phyloP scores from a whole-genome alignment of 2,113 vertebrate species.

The Neolamprologus kungweensis region DNA sequence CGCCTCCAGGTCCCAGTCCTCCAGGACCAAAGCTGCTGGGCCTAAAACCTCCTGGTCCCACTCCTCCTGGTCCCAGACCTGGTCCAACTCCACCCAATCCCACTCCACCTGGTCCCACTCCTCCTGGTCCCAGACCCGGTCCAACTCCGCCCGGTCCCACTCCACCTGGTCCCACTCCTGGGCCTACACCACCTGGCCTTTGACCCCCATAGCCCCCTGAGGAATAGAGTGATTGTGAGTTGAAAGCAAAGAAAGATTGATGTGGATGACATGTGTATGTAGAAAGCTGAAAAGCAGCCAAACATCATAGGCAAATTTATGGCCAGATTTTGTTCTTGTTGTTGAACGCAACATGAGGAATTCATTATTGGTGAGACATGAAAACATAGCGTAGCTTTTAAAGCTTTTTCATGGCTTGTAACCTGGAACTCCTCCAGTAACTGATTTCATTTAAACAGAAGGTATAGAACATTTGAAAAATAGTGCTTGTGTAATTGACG shows the following conservation, averaged over 20 bases:
- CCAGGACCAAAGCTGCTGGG: slow-evolving; percentile 22
- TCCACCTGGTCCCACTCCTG: background rate
- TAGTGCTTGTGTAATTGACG: background rate
- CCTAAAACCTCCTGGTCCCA: background rate
- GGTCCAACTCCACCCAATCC: background rate
- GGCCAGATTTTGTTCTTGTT: background rate
- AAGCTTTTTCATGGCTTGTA: background rate
- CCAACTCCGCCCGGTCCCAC: background rate
- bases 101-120: background rate
- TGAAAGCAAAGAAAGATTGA: background rate
- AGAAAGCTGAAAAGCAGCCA: background rate
- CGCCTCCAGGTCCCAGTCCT: slow-evolving; percentile 34
- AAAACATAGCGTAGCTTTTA: background rate
- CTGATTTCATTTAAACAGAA: background rate
- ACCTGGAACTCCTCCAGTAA: background rate
- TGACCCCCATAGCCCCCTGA: slow-evolving; percentile 35
- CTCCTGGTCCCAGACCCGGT: background rate
- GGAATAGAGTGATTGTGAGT: background rate
- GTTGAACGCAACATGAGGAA: background rate
- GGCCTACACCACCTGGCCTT: background rate
- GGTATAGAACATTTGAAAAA: background rate
- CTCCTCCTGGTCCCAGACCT: background rate
- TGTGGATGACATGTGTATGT: background rate
- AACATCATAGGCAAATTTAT: background rate
- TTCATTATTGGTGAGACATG: background rate